phyloP scores from a whole-genome alignment of 1,140 invertebrate species.

The Cardiocondyla obscurior region DNA sequence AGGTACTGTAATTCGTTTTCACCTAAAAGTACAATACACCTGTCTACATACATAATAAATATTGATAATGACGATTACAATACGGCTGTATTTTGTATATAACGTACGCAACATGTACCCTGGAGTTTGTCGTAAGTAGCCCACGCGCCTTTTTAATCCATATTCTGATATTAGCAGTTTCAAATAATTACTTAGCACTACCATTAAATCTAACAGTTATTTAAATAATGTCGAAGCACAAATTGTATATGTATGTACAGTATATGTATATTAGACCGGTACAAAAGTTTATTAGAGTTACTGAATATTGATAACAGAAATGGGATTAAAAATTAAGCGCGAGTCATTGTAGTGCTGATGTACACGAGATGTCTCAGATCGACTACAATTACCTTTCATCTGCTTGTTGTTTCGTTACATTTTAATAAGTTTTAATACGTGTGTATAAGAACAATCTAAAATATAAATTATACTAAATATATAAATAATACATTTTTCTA shows the following conservation, averaged over 20 bases:
- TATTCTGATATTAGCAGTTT: background rate
- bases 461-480: background rate
- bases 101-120: background rate
- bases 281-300: no score
- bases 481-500: background rate
- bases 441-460: background rate
- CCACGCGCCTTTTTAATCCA: background rate
- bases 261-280: no score
- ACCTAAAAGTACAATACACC: slow-evolving; percentile 53
- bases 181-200: background rate
- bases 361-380: background rate
- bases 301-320: background rate
- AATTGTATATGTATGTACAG: background rate
- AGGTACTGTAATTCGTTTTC: slow-evolving; percentile 57
- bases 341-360: background rate
- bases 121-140: background rate
- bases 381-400: background rate
- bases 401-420: background rate
- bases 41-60: slow-evolving; percentile 46
- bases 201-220: background rate
- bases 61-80: slow-evolving; percentile 35
- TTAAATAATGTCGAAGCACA: background rate
- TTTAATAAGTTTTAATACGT: background rate
- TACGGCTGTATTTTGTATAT: background rate
- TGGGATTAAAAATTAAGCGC: background rate